phyloP scores from a whole-genome alignment of 1,140 invertebrate genomes.

The Leptopilina boulardi region DNA sequence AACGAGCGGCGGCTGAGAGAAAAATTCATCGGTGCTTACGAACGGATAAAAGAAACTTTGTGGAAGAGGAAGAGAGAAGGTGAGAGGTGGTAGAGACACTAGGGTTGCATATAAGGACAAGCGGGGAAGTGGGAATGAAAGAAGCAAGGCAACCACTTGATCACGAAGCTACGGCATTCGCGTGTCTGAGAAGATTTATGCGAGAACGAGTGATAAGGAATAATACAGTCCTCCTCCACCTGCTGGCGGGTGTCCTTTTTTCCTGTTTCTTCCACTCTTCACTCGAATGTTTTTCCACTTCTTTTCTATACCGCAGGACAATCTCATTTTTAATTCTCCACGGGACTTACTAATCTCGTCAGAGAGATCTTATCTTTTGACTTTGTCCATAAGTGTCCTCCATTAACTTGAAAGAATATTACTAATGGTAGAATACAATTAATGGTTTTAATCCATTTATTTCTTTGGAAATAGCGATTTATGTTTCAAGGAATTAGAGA shows the following conservation, averaged over 20 bases:
- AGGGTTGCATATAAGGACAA: constrained; percentile 6
- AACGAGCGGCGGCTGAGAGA: constrained; percentile 41
- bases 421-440: not conserved
- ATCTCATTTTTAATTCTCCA: constrained; percentile 40
- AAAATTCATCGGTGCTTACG: constrained; percentile 48
- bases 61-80: constrained; percentile 9
- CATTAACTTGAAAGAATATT: not conserved
- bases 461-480: not conserved
- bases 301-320: constrained; percentile 1
- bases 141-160: constrained; percentile 44
- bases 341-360: constrained; percentile 40
- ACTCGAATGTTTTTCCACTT: constrained; percentile 35
- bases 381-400: not conserved
- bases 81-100: constrained; percentile 23
- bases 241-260: constrained; percentile 36
- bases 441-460: not conserved
- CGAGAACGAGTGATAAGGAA: constrained; percentile 51
- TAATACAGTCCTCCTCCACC: constrained; percentile 51
- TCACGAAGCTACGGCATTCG: constrained; percentile 51
- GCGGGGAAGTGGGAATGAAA: constrained; percentile 22
- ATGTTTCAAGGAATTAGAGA: not conserved
- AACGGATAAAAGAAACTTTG: constrained; percentile 40
- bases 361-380: constrained; percentile 43
- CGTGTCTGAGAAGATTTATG: constrained; percentile 50
- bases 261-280: constrained; percentile 32